phyloP scores from a whole-genome alignment of 1,140 invertebrate genomes.

The Bombus superbus region DNA sequence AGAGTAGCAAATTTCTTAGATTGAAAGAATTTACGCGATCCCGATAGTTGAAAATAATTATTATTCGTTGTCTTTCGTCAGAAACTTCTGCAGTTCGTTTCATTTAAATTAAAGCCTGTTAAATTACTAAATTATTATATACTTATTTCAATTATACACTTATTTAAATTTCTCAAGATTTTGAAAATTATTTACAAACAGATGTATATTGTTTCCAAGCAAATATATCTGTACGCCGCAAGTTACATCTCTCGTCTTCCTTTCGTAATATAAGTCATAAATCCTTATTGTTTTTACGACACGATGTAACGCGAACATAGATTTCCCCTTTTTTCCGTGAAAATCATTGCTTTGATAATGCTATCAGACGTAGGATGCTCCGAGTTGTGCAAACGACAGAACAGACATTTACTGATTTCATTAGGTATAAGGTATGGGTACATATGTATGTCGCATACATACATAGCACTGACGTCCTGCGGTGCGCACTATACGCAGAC shows the following conservation, averaged over 20 bases:
- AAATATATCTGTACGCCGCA: too few species aligned
- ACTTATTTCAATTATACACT: too few species aligned
- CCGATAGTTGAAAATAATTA: not conserved
- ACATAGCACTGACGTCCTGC: not conserved
- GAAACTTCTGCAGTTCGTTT: not conserved
- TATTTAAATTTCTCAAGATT: not conserved
- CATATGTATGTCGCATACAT: not conserved
- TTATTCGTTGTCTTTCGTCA: not conserved
- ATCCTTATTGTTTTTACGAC: not conserved
- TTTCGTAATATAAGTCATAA: too few species aligned
- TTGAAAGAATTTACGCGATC: too few species aligned
- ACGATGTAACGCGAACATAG: not conserved
- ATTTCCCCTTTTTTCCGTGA: not conserved
- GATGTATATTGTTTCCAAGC: too few species aligned
- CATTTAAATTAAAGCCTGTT: not conserved
- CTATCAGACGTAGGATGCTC: not conserved
- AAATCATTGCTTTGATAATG: not conserved
- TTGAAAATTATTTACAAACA: too few species aligned
- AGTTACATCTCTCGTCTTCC: too few species aligned
- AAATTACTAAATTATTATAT: too few species aligned
- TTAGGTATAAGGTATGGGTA: not conserved
- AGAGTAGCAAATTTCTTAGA: too few species aligned
- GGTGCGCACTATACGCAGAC: not conserved
- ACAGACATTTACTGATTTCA: slow-evolving; percentile 25
- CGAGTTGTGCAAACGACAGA: not conserved